A percentile compares a stretch with the other conserved stretches of the same genome.
Evolutionary conservation across 2,113 vertebrate species (phyloP).

Genomic region (Agapornis roseicollis): DNA sequence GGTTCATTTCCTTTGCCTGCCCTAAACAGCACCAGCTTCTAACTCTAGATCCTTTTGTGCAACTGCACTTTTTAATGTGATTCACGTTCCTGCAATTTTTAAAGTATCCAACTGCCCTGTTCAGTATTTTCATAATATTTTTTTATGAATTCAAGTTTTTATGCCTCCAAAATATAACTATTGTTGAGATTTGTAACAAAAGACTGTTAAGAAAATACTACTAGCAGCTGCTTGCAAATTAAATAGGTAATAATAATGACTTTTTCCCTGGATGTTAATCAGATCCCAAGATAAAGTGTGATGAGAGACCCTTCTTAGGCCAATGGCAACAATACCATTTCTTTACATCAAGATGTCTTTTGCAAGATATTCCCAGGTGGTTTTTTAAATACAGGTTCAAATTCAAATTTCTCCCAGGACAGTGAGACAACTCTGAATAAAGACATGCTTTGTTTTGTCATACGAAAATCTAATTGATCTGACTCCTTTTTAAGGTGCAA

Average conservation of each 20-base stretch:
- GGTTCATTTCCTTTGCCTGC: not conserved
- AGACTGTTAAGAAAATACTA: not conserved
- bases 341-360: not conserved
- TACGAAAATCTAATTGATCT: not conserved
- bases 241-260: not conserved
- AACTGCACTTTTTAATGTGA: not conserved
- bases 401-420: not conserved
- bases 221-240: not conserved
- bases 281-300: not conserved
- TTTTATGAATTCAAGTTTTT: not conserved
- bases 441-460: not conserved
- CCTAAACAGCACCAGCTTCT: not conserved
- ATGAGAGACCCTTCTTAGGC: not conserved
- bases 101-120: not conserved
- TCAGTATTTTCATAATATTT: not conserved
- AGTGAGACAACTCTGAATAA: not conserved
- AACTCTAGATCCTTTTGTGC: not conserved
- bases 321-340: not conserved
- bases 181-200: not conserved
- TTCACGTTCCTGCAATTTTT: not conserved
- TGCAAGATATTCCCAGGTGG: not conserved
- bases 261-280: not conserved
- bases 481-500: not conserved
- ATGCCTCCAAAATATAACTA: not conserved
- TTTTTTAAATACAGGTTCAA: not conserved